Conservation (phyloP, 2,888 invertebrate genomes). For the Parelbella ahira region DNA sequence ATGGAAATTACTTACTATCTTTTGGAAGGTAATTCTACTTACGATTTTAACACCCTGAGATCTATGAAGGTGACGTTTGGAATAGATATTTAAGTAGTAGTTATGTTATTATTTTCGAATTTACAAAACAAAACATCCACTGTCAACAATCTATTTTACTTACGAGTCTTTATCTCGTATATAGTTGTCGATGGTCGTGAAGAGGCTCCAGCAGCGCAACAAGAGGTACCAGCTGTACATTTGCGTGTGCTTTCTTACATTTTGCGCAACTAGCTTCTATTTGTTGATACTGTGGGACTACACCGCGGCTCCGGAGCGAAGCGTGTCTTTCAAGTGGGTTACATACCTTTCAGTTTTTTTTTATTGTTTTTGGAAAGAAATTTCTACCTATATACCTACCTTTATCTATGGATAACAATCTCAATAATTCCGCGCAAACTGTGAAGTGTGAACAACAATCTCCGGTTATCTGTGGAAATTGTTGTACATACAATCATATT, state of each 20-base stretch:
- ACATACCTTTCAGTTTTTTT: too few species aligned
- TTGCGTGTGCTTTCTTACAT: conserved; percentile 4
- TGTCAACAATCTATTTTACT: too few species aligned
- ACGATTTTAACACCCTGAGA: too few species aligned
- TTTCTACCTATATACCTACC: too few species aligned
- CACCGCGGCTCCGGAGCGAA: background rate
- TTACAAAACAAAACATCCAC: background rate
- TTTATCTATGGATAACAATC: too few species aligned
- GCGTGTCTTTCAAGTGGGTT: conserved; percentile 4
- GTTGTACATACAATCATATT: too few species aligned
- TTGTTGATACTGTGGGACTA: background rate
- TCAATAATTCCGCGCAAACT: too few species aligned
- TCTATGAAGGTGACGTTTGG: too few species aligned
- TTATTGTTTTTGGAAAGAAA: too few species aligned
- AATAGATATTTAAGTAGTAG: background rate
- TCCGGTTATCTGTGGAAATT: too few species aligned
- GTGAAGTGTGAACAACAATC: too few species aligned
- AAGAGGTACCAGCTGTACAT: conserved; percentile 4
- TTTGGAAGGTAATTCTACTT: conserved; percentile 7
- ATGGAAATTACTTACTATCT: background rate
- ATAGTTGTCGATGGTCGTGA: background rate
- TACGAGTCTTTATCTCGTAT: too few species aligned
- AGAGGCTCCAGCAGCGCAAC: conserved; percentile 9
- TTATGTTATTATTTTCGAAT: background rate
- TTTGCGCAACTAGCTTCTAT: conserved; percentile 3